Base-by-base conservation (phyloP, 1,140 invertebrate genomes). In the Teleopsis dalmanni region DNA sequence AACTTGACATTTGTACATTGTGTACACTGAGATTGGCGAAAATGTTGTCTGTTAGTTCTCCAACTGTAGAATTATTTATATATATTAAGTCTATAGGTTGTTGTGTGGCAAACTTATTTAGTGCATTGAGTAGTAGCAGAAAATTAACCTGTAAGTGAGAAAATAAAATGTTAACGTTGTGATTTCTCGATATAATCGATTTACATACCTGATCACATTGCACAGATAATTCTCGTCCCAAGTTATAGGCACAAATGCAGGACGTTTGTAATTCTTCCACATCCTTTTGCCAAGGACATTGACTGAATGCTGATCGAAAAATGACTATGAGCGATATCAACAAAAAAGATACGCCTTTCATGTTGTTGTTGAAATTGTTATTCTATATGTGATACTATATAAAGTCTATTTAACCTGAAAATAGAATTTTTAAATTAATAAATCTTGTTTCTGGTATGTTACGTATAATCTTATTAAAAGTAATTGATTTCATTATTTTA, bases 231-330 rank as follows among this genome's bases (percentile, higher is more conserved):
- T 90, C 84, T 50, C 81, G 78, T 6, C 83, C 84, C 45, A 87
- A 72, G 65, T 90, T 93, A 64, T 84, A 85, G 38, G 89, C 87
- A 66, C 91, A 95, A 26, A 91, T 79, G 69, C 91, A 95, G 9
- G 88, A 81, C n/a, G 83, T 80, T 58, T 90, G 87, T 34, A 94
- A 77, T 41, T 86, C 83, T 7, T 75, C 70, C 16, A 81, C 72
- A 52, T 80, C 76, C 23, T 80, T 73, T 50, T 85, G 81, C 91
- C 91, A 94, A 1, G 91, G 91, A 71, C 91, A 95, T 62, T 89
- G 85, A 2, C n/a, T n/a, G n/a, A n/a, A n/a, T 3, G 79, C 82
- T 27, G 67, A 62, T n/a, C n/a, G n/a, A n/a, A n/a, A n/a, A n/a
- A n/a, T n/a, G n/a, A n/a, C n/a, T n/a, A n/a, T n/a, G n/a, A n/a